Conservation (phyloP, 2,888 invertebrate genomes). For the Leucania comma region DNA sequence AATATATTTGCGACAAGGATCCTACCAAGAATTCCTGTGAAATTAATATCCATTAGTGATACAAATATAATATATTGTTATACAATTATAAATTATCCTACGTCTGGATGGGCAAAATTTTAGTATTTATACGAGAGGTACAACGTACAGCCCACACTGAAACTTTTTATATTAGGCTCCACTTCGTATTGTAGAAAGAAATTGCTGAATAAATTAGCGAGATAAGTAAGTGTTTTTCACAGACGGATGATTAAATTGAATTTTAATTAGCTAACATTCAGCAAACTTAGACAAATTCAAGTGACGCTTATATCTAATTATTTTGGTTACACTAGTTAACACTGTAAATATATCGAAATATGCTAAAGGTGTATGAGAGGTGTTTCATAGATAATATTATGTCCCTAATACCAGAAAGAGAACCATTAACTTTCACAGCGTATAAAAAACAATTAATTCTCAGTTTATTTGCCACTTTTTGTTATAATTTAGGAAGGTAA, state of each 20-base stretch:
- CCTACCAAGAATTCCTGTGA: conserved; percentile 7
- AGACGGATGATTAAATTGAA: conserved; percentile 7
- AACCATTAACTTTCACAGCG: too few relatives aligned
- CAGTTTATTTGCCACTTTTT: too few relatives aligned
- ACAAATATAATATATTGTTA: too few relatives aligned
- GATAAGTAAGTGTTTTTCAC: conserved; percentile 16
- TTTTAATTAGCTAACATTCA: conserved; percentile 9
- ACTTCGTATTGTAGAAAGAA: conserved; percentile 9
- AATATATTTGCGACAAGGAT: conserved; percentile 38
- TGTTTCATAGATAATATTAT: too few relatives aligned
- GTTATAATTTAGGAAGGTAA: too few relatives aligned
- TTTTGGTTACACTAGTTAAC: not conserved
- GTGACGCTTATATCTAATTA: not conserved
- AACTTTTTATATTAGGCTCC: conserved; percentile 15
- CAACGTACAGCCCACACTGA: conserved; percentile 10
- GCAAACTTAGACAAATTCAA: conserved; percentile 6
- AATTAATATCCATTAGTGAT: conserved; percentile 18
- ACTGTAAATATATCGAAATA: too few relatives aligned
- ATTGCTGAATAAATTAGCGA: conserved; percentile 29
- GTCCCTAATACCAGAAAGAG: too few relatives aligned
- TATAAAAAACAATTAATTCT: too few relatives aligned
- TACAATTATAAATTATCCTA: conserved; percentile 8
- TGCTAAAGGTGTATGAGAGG: too few relatives aligned
- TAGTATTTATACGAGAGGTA: conserved; percentile 1
- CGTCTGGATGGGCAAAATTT: conserved; percentile 9